Percentiles rank a stretch among this genome's conserved stretches.
Conservation (phyloP, 1,140 invertebrate genomes). For the Eubasilissa regina region DNA sequence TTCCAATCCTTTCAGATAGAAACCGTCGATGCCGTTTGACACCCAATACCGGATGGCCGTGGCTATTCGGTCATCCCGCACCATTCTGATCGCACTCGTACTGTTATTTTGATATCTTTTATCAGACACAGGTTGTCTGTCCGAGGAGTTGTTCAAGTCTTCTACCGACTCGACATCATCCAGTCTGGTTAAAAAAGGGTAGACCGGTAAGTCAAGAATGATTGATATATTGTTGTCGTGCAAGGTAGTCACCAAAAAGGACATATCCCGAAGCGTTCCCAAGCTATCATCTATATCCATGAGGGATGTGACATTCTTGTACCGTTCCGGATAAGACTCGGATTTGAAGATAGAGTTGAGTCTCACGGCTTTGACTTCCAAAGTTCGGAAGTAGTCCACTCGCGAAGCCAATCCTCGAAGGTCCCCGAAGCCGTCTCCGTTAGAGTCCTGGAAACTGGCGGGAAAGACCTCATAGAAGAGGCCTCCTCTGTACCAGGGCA, state of each 20-base stretch:
- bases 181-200: conserved; percentile 72
- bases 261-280: conserved; percentile 78
- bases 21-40: conserved; percentile 81
- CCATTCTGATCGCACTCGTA: conserved; percentile 60
- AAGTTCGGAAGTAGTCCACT: conserved; percentile 78
- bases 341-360: conserved; percentile 84
- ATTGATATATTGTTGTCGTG: conserved; percentile 80
- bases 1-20: conserved; percentile 84
- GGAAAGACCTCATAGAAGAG: conserved; percentile 89
- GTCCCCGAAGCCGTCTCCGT: conserved; percentile 84
- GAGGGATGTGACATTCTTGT: conserved; percentile 77
- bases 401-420: conserved; percentile 78
- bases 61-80: conserved; percentile 65
- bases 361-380: conserved; percentile 79
- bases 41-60: conserved; percentile 79
- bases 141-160: conserved; percentile 19
- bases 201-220: conserved; percentile 83
- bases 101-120: conserved; percentile 60
- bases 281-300: conserved; percentile 76
- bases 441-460: conserved; percentile 84
- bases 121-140: conserved; percentile 12
- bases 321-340: conserved; percentile 80
- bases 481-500: conserved; percentile 86
- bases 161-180: conserved; percentile 38
- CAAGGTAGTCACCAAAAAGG: conserved; percentile 73